Evolutionary conservation across 1,140 invertebrate genomes (phyloP).

Genomic region (Drosophila biarmipes): DNA sequence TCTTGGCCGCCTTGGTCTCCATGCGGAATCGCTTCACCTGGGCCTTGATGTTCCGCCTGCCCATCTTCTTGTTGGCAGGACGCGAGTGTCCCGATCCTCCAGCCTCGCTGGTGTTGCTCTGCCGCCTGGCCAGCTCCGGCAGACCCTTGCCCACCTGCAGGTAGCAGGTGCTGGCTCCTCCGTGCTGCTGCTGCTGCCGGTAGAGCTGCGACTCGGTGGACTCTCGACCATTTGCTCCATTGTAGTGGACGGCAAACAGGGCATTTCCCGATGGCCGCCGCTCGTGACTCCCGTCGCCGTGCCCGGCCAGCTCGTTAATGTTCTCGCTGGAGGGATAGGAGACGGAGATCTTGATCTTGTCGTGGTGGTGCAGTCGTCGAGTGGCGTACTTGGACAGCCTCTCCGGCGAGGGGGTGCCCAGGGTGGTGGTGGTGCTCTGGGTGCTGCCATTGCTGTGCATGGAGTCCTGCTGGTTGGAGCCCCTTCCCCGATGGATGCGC

Average conservation of each 20-base stretch:
- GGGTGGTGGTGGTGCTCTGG: conserved; percentile 78
- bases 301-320: conserved; percentile 84
- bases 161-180: conserved; percentile 86
- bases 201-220: conserved; percentile 71
- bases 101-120: conserved; percentile 84
- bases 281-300: conserved; percentile 39
- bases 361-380: conserved; percentile 86
- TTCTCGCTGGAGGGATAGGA: conserved; percentile 93
- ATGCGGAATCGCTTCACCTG: conserved; percentile 88
- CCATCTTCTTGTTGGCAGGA: conserved; percentile 87
- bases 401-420: conserved; percentile 80
- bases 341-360: conserved; percentile 93
- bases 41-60: conserved; percentile 85
- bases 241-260: conserved; percentile 76
- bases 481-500: conserved; percentile 93
- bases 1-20: conserved; percentile 95
- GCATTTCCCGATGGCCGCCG: conserved; percentile 64
- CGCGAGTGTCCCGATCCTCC: conserved; percentile 55
- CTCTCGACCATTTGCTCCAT: conserved; percentile 67
- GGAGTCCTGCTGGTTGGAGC: conserved; percentile 78
- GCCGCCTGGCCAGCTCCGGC: conserved; percentile 73
- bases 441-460: conserved; percentile 82
- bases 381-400: conserved; percentile 76
- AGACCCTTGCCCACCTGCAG: conserved; percentile 85
- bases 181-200: conserved; percentile 84